These are phyloP conservation scores for Cyclargus thomasi DNA, from an alignment of 1,140 invertebrate species.

Conservation along the genomic window DNA sequence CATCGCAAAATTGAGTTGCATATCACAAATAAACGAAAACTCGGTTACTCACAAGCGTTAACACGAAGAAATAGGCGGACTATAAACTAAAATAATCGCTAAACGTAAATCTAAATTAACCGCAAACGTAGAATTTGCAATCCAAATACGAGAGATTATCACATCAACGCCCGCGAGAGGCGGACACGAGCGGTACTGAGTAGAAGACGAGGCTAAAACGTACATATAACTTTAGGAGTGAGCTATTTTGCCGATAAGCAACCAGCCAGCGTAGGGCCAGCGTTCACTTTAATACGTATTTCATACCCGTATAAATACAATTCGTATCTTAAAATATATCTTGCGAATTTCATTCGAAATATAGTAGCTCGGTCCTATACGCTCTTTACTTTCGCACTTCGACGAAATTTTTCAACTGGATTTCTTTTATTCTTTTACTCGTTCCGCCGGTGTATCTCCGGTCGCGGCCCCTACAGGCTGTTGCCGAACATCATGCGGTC, in stretches of 20 bases:
- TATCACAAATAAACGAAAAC: neutral
- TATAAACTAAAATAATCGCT: conserved; percentile 7
- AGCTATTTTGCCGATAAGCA: too few relatives aligned
- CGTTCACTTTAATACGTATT: too few relatives aligned
- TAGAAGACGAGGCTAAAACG: neutral
- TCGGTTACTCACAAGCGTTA: conserved; percentile 6
- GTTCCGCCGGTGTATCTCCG: neutral
- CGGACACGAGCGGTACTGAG: conserved; percentile 15
- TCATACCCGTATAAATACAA: too few relatives aligned
- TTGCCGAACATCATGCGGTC: conserved; percentile 87
- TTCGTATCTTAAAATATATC: too few relatives aligned
- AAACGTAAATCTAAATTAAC: conserved; percentile 17
- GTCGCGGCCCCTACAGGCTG: conserved; percentile 45
- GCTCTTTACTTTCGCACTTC: too few relatives aligned
- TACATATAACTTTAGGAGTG: too few relatives aligned
- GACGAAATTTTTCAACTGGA: too few relatives aligned
- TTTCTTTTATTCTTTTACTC: too few relatives aligned
- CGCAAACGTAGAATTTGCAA: conserved; percentile 22
- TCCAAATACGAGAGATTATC: conserved; percentile 26
- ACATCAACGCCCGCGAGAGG: conserved; percentile 26
- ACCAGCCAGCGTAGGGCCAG: too few relatives aligned
- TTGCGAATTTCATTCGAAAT: too few relatives aligned
- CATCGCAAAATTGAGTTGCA: neutral
- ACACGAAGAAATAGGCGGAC: conserved; percentile 8
- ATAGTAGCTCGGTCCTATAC: too few relatives aligned